Conservation (phyloP, 1,140 invertebrate genomes). For the Mercenaria mercenaria region DNA sequence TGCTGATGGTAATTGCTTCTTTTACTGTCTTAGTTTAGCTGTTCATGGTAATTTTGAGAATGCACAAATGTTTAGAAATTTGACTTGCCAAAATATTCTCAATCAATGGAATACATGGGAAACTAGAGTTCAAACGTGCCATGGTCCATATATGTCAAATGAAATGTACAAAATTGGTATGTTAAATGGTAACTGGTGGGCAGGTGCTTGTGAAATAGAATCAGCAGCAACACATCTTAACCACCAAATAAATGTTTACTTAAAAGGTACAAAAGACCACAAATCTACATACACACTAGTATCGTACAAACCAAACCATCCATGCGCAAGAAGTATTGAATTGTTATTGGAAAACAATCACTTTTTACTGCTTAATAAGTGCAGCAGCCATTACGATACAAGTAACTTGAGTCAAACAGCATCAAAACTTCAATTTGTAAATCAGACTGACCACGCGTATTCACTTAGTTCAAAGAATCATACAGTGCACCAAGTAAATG, state of each 20-base stretch:
- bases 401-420: neutral
- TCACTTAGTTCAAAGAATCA: too few relatives aligned
- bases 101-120: conserved; percentile 6
- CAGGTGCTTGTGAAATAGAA: too few relatives aligned
- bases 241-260: neutral
- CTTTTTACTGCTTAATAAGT: neutral
- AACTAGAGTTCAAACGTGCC: neutral
- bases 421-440: too few relatives aligned
- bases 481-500: too few relatives aligned
- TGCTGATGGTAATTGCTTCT: conserved; percentile 42
- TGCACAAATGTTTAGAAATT: neutral
- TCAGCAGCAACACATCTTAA: neutral
- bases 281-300: neutral
- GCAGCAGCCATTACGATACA: neutral
- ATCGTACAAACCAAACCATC: neutral
- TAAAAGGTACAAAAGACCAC: too few relatives aligned
- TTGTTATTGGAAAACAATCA: neutral
- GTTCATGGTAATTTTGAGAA: neutral
- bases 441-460: too few relatives aligned
- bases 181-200: conserved; percentile 1
- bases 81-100: neutral
- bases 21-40: conserved; percentile 17
- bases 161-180: neutral
- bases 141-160: neutral
- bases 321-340: neutral